Evolutionary conservation across 2,888 invertebrate species (phyloP).

Genomic region (Melinaea menophilus): DNA sequence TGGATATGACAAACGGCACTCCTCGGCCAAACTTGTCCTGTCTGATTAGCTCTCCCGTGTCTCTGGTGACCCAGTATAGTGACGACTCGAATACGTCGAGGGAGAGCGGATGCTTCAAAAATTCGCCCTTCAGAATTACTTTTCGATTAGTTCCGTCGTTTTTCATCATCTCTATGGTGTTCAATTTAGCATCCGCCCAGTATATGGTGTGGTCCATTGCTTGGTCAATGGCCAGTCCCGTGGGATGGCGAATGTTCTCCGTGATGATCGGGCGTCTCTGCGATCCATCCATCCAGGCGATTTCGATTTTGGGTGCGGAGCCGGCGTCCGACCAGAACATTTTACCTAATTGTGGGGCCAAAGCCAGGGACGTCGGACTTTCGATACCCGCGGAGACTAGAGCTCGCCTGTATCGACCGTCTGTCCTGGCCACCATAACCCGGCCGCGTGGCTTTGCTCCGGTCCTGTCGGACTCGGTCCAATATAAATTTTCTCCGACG

Average conservation of each 20-base stretch:
- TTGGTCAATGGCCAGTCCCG: slow-evolving; percentile 93
- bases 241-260: slow-evolving; percentile 90
- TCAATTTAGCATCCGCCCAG: slow-evolving; percentile 97
- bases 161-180: slow-evolving; percentile 91
- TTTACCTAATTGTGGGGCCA: slow-evolving; percentile 90
- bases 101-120: slow-evolving; percentile 87
- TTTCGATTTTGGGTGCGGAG: slow-evolving; percentile 93
- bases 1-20: slow-evolving; percentile 89
- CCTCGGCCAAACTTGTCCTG: slow-evolving; percentile 99
- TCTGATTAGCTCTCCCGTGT: slow-evolving; percentile 89
- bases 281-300: slow-evolving; percentile 98
- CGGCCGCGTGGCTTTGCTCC: slow-evolving; percentile 86
- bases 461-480: slow-evolving; percentile 90
- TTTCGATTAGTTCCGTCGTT: slow-evolving; percentile 88
- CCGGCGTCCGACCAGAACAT: slow-evolving; percentile 98
- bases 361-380: slow-evolving; percentile 91
- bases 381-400: slow-evolving; percentile 88
- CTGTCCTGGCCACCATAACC: slow-evolving; percentile 92
- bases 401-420: slow-evolving; percentile 91
- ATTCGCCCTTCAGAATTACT: slow-evolving; percentile 84
- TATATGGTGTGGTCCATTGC: slow-evolving; percentile 93
- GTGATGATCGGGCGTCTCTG: slow-evolving; percentile 89
- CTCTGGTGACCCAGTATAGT: slow-evolving; percentile 95
- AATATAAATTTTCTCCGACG: slow-evolving; percentile 95
- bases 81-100: slow-evolving; percentile 96